Conservation (phyloP, 1,140 invertebrate species). For the Diorhabda sublineata region DNA sequence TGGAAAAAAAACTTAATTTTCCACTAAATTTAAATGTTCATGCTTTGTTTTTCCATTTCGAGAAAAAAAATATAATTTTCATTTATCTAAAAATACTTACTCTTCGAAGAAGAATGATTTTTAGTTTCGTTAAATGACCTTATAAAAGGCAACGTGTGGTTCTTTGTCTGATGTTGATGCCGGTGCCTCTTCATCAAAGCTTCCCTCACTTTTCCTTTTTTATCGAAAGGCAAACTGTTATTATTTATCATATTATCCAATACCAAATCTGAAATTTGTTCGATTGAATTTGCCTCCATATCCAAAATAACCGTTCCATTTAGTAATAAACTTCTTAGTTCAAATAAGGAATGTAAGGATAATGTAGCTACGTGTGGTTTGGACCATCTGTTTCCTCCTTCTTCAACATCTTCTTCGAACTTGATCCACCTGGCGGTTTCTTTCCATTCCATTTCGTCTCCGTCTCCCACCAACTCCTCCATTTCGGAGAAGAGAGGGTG, state of each 20-base stretch:
- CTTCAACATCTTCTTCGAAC: constrained; percentile 93
- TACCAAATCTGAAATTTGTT: constrained; percentile 85
- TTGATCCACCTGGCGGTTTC: constrained; percentile 97
- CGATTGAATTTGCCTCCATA: constrained; percentile 79
- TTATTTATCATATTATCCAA: constrained; percentile 88
- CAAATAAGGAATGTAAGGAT: constrained; percentile 86
- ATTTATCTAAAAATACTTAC: constrained; percentile 60
- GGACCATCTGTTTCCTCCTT: constrained; percentile 88
- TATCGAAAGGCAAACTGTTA: constrained; percentile 67
- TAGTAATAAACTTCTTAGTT: constrained; percentile 78
- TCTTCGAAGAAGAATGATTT: constrained; percentile 93
- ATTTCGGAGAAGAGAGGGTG: constrained; percentile 94
- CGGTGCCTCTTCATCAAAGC: constrained; percentile 85
- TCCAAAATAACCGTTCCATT: constrained; percentile 90
- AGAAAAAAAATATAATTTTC: background rate
- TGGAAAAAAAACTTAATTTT: too few species aligned
- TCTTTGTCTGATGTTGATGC: constrained; percentile 88
- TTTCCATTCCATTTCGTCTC: constrained; percentile 91
- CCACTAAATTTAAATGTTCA: background rate
- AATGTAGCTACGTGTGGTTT: constrained; percentile 92
- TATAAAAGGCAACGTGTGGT: constrained; percentile 87
- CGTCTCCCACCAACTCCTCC: constrained; percentile 84
- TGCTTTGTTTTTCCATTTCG: background rate
- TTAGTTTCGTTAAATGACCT: constrained; percentile 93
- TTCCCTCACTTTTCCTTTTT: constrained; percentile 80